phyloP scores from a whole-genome alignment of 1,140 invertebrate species.

The Drosophila neocordata region DNA sequence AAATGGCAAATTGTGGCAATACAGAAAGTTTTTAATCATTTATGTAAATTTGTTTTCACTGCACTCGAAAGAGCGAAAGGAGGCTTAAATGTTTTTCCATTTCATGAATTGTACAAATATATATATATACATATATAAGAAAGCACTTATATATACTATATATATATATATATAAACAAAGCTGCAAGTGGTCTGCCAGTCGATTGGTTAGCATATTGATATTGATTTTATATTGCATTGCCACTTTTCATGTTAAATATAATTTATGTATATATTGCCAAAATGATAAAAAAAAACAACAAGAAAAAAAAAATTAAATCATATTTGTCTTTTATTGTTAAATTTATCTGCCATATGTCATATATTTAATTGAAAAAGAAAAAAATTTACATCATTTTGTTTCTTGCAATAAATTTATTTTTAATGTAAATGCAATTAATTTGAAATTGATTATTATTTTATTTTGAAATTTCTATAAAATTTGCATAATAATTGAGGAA shows the following conservation, averaged over 20 bases:
- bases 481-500: background rate
- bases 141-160: too few species aligned
- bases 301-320: too few species aligned
- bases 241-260: constrained; percentile 17
- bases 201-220: constrained; percentile 27
- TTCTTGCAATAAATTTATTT: background rate
- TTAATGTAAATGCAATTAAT: background rate
- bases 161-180: background rate
- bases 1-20: constrained; percentile 47
- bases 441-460: background rate
- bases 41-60: constrained; percentile 73
- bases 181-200: constrained; percentile 26
- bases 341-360: background rate
- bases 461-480: too few species aligned
- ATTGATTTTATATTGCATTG: constrained; percentile 34
- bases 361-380: background rate
- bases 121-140: constrained; percentile 22
- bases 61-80: background rate
- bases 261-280: constrained; percentile 15
- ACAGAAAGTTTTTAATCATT: constrained; percentile 75
- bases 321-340: constrained; percentile 1
- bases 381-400: too few species aligned
- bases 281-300: constrained; percentile 17
- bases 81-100: constrained; percentile 49
- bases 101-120: constrained; percentile 42